Base-by-base conservation (phyloP, 2,888 invertebrate species). In the Linyphia triangularis region DNA sequence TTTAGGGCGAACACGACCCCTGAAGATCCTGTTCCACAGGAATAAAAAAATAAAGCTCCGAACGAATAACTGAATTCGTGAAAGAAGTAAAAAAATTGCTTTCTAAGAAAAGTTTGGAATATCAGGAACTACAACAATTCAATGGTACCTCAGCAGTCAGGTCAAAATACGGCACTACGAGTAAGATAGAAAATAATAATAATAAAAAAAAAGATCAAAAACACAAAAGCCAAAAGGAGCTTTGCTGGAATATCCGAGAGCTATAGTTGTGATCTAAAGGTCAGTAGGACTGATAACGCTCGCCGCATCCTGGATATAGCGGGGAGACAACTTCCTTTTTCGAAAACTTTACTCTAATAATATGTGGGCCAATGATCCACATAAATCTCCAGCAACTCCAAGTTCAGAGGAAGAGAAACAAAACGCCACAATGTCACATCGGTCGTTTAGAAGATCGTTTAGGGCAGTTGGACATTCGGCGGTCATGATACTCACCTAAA, bases 251-350 rank as follows among this genome's bases (percentile, higher is more conserved):
- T 26, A 67, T 19, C 33, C 67, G 9, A 51, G 79, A 69, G 43
- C 78, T 51, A 65, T 69, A 33, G 79, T 33, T 61, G 13, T 33
- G 9, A 30, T 43, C 33, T 51, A 69, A n/a, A 51, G 79, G 79
- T 79, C 79, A 79, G 79, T 79, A 79, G 79, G 69, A 79, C 79
- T 79, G 69, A 57, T 69, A 69, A 57, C 67, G 75, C 59, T 65
- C 40, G 28, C 33, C 40, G 59, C 75, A 75, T 75, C 75, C 75
- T 61, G 63, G 59, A 43, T 61, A 59, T n/a, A n/a, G n/a, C n/a
- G 28, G 22, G 59, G 26, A 51, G 51, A n/a, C 26, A 69, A 79
- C 69, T 69, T 79, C 79, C 79, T 57, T 24, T 24, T 63, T 33
- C 22, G 24, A 26, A 65, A 77, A 19, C 24, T 78, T 67, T 16